Base-by-base conservation (phyloP, 2,888 invertebrate genomes). In the Itoplectis maculator region DNA sequence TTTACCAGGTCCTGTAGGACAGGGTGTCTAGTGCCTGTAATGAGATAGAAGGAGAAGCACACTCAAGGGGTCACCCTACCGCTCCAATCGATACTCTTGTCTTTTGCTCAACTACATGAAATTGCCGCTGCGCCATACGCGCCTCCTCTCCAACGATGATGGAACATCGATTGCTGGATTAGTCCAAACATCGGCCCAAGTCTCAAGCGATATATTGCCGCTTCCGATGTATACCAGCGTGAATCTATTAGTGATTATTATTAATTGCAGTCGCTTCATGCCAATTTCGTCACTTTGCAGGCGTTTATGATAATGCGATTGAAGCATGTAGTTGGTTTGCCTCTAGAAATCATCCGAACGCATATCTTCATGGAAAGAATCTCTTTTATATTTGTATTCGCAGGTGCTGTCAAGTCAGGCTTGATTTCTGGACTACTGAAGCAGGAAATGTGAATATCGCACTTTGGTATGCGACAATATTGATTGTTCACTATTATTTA, bases 11-110 rank as follows among this genome's bases (percentile, higher is more conserved):
- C 45, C 56, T 29, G 56, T 42, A 56, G 56, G 29, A 61, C 61
- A 37, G 61, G 56, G n/a, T 29, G 56, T 47, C 61, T 73, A 61
- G 61, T 29, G 20, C 35, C 42, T 40, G n/a, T 59, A 73, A 79
- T 76, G 79, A 76, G 70, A 61, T 76, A 61, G 79, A 76, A 76
- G 68, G 76, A 68, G 72, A 56, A 59, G 23, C 56, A 11, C 56
- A n/a, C 70, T 42, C 59, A 20, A 59, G 18, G 42, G 37, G 18
- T 73, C 23, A 37, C 61, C 29, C n/a, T 49, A 23, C 59, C n/a
- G 15, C n/a, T 54, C 51, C 15, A 45, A 66, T 66, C 73, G 45
- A 40, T 73, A 61, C 35, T 56, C 29, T 63, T 23, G 61, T 40
- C 69, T 74, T 78, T 74, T 70, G 47, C 49, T 13, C 45, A 11